Evolutionary conservation across 2,797 vertebrate genomes (phyloP).

Genomic region (Bovichtus diacanthus): DNA sequence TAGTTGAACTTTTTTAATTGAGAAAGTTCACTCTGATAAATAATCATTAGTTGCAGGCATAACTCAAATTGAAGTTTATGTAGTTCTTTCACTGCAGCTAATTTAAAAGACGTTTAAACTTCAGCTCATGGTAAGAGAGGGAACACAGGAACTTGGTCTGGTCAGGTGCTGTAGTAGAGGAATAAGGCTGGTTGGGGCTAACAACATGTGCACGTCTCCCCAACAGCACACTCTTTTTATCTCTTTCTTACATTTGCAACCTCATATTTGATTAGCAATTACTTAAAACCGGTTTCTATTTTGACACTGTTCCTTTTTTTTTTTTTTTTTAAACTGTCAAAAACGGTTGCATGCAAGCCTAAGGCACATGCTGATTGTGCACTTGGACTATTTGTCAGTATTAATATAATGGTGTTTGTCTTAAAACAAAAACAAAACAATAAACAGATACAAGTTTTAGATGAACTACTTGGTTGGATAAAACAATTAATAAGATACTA

Average conservation of each 20-base stretch:
- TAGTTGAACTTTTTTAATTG: too few relatives aligned
- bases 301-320: not conserved
- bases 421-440: too few relatives aligned
- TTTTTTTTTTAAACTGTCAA: too few relatives aligned
- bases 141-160: not conserved
- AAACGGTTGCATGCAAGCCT: not conserved
- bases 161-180: not conserved
- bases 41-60: not conserved
- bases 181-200: not conserved
- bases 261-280: not conserved
- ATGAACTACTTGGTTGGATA: not conserved
- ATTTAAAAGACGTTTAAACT: not conserved
- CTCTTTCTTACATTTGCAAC: not conserved
- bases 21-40: not conserved
- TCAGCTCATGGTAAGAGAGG: not conserved
- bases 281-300: constrained; percentile 9
- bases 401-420: not conserved
- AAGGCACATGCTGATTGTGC: not conserved
- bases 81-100: not conserved
- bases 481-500: too few relatives aligned
- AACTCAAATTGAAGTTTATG: not conserved
- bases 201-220: not conserved
- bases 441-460: not conserved
- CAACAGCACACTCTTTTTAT: not conserved
- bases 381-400: not conserved